phyloP scores from a whole-genome alignment of 2,888 invertebrate species.

The Macrophya alboannulata region DNA sequence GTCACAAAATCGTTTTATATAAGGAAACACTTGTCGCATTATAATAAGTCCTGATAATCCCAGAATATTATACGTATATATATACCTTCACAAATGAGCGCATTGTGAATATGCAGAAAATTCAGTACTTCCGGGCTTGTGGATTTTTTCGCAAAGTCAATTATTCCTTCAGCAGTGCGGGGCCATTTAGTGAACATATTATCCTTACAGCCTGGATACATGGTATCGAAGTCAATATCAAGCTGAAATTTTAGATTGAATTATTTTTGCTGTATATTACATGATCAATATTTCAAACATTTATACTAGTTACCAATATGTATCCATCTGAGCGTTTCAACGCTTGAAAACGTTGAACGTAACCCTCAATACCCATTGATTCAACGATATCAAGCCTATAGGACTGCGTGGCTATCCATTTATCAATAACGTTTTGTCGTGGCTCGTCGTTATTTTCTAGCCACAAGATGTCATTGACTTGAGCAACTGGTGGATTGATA shows the following conservation, averaged over 20 bases:
- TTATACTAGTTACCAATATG: background rate
- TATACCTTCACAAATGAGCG: background rate
- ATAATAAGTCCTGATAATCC: background rate
- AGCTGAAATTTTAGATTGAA: background rate
- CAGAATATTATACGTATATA: background rate
- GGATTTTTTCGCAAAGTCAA: background rate
- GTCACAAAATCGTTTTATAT: background rate
- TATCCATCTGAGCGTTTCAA: conserved; percentile 5
- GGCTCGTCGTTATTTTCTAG: conserved; percentile 8
- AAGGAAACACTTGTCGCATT: background rate
- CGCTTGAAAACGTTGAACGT: background rate
- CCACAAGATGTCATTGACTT: background rate
- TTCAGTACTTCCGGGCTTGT: background rate
- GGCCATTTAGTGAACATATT: background rate
- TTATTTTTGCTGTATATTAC: background rate
- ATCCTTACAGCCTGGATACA: background rate
- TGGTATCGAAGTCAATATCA: background rate
- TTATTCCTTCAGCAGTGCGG: background rate
- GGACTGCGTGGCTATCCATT: background rate
- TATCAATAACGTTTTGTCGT: background rate
- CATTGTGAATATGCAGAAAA: background rate
- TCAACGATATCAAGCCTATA: background rate
- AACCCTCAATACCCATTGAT: background rate
- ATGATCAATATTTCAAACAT: background rate
- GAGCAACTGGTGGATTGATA: background rate